Base-by-base conservation (phyloP, 2,797 vertebrate genomes). In the Salarias fasciatus region DNA sequence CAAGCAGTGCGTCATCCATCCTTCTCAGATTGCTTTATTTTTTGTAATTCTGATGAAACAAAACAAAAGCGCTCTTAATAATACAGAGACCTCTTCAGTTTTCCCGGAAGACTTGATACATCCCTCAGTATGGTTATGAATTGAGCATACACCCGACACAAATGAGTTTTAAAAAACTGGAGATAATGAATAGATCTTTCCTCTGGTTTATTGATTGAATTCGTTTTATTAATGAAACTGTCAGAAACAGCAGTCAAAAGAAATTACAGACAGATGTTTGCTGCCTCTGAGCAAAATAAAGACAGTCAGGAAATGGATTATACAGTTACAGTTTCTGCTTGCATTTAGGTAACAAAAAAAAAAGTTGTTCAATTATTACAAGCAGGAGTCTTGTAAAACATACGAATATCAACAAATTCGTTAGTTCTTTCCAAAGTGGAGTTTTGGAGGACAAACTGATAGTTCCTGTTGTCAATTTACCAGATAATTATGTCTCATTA, bases 381-480 rank as follows among this genome's bases (percentile, higher is more conserved):
- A 18, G 1, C 3, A 31, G 18, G 18, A 24, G 18, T 24, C 18
- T 24, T 24, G 18, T 24, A 24, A 24, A 24, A 24, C 2, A 24
- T 24, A 24, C 18, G 24, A 18, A 9, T 35, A 1, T 6, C 33
- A 3, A 35, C 6, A 9, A 2, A 35, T 35, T 35, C 35, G 33
- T 50, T 40, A 18, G 4, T 15, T 38, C 29, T 68, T 62, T 14
- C 18, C 11, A 48, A 38, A 11, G 24, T 43, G 60, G 12, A 54
- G 8, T 24, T 63, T 73, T 63, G 37, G 45, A 72, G 67, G 74
- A 47, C 50, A 79, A 69, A 65, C 52, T 33, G 56, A 63, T 69
- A 1, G 46, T 63, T 53, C 11, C 29, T 6, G 50, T 52, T 31
- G 33, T 66, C 69, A 56, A 57, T 63, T 65, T 5, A 52, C 46